Evolutionary conservation across 2,113 vertebrate genomes (phyloP), one percentile per base, ranked within the genome.

Genomic region (Saccopteryx leptura): DNA sequence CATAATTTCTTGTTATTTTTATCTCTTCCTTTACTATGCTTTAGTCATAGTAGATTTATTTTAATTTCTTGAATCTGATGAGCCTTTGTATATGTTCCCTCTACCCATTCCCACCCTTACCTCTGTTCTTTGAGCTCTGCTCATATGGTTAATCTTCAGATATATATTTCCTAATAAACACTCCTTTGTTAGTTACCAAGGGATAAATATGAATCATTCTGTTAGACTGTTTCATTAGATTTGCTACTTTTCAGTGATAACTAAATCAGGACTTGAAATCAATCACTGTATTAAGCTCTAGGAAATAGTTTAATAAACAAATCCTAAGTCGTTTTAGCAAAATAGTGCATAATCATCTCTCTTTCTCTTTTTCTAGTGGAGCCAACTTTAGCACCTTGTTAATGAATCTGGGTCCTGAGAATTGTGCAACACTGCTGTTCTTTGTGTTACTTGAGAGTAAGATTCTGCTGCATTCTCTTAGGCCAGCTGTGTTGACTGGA

Each of bases 401-500:
- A 86, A 99, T 99, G 98, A 99, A 99, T 94, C 98, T 99, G 98
- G 99, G 99, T 95, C 98, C 99, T 0, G 99, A 99, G 98, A 99
- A 99, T 98, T 99, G 99, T 96, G 99, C 99, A 88, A 99, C 99
- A 1, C 97, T 99, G 95, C 98, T 99, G 93, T 99, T 99, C 96
- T 99, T 99, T 95, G 99, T 99, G 52, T 98, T 99, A 83, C 98
- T 99, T 96, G 99, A 99, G 98, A 99, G 97, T 98, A 99, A 99
- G 97, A 99, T 99, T 96, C 98, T 99, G 78, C 98, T 99, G 58
- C 99, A 99, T 98, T 99, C 99, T 26, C 99, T 99, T 50, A 98
- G 99, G 93, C 99, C 99, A 46, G 99, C 99, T 65, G 99, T 99
- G 92, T 98, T 99, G 97, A 99, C 99, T n/a, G 99, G 99, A 92